phyloP scores from a whole-genome alignment of 1,140 invertebrate genomes.

The Ridgeia piscesae region DNA sequence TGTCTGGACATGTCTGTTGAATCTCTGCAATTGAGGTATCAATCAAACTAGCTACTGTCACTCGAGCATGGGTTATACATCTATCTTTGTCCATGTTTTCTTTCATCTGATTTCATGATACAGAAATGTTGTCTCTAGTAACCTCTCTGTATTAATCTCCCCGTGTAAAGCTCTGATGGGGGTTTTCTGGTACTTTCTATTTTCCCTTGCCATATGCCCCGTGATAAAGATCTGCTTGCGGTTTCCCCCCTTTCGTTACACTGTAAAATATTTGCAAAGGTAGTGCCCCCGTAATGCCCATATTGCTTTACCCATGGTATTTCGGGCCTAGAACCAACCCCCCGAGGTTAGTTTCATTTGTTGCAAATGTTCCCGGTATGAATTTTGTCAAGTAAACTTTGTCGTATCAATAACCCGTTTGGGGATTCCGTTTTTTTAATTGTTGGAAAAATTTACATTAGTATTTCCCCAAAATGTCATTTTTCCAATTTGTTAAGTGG shows the following conservation, averaged over 20 bases:
- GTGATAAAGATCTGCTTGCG: not conserved
- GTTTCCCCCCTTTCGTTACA: not conserved
- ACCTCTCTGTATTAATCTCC: not conserved
- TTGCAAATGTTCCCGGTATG: too few species aligned
- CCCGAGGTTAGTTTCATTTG: too few species aligned
- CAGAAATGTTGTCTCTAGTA: not conserved
- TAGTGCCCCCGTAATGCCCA: not conserved
- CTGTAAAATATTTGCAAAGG: not conserved
- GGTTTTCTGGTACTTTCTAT: not conserved
- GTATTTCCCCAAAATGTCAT: slow-evolving; percentile 37
- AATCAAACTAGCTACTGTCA: not conserved
- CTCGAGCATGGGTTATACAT: not conserved
- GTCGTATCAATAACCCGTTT: slow-evolving; percentile 30
- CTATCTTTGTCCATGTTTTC: not conserved
- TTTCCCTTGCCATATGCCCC: not conserved
- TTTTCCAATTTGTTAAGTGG: slow-evolving; percentile 53
- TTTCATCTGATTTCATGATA: not conserved
- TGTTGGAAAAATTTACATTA: slow-evolving; percentile 30
- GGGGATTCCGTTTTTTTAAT: too few species aligned
- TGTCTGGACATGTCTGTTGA: not conserved
- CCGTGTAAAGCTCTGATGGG: not conserved
- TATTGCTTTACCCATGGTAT: not conserved
- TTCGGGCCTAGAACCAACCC: not conserved
- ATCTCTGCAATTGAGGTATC: not conserved
- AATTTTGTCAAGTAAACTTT: slow-evolving; percentile 38